Evolutionary conservation across 2,888 invertebrate species (phyloP), one percentile per base, ranked within the genome.

Genomic region (Thymelicus sylvestris): DNA sequence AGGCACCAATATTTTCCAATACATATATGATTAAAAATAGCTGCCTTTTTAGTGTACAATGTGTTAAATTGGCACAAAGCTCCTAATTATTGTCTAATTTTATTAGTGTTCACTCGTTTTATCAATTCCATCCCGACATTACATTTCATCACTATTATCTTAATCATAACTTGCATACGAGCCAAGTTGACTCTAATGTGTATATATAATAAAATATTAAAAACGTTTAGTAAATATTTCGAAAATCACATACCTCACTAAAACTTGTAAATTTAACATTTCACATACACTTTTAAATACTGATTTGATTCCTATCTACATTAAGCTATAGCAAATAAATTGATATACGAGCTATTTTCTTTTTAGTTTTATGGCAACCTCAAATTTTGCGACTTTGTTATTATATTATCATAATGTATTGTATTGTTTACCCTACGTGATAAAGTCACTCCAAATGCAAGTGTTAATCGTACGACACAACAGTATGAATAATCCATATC

Each of bases 1-100:
- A 91, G 91, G 91, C 91, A 91, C 91, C 86, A 79, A 86, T 84
- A 79, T 76, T 74, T 72, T 82, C 77, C 75, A 81, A 84, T 82
- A 80, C 67, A 75, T 77, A 76, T 77, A 50, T 78, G 73, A 79
- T 78, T 77, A 79, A 80, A 79, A 78, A 81, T 81, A 85, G 83
- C 80, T 82, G 85, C 83, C 82, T 64, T 78, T 66, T 64, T 69
- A 24, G 19, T 39, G 39, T 48, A 69, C n/a, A 48, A 70, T 69
- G 65, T 70, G 70, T 70, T 70, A 70, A 70, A 70, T 70, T 70
- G 48, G 70, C 70, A 70, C 74, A 74, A 76, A 73, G 73, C 74
- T 74, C 72, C 74, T 73, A 76, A 71, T 76, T 71, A 71, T 64
- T 41, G 74, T 74, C 79, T 62, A 65, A 72, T 72, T 44, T 60